Evolutionary conservation across 2,797 vertebrate species (phyloP), one percentile per base, ranked within the genome.

Genomic region (Myotis vivesi): DNA sequence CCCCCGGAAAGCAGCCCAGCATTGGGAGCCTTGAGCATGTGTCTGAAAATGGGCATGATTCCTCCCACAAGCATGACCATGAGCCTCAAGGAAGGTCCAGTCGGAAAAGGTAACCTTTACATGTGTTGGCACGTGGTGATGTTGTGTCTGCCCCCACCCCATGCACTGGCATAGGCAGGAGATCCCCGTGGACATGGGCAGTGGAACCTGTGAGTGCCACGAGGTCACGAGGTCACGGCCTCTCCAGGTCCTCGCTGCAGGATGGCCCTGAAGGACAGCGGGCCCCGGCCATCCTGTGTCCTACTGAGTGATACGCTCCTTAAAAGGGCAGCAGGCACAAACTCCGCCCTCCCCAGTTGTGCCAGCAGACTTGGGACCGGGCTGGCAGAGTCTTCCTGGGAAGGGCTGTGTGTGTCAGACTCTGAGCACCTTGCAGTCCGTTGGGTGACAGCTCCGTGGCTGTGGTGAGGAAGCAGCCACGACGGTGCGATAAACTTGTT

Each of bases 31-130:
- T 98, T 8, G 99, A 99, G 82, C 99, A 98, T 2, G 98, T 98
- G 1, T 98, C 98, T 96, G 98, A 99, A 84, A 99, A 99, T 0
- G 98, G 99, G 68, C 99, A 99, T 98, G 98, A 98, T 97, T 98
- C 98, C 16, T 99, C 99, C 97, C 98, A 99, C 89, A 98, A 98
- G 97, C 98, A 95, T 90, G 99, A 99, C 85, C 97, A 98, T 1
- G 99, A 99, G 93, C 99, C 98, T 97, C 98, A 97, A 12, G 98
- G 99, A 97, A 99, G 98, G 51, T 98, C 99, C 11, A 99, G 98
- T 96, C 98, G 98, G 96, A 99, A 99, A 98, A 99, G 99, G 99
- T 99, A 99, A 98, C 93, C 30, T 87, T 95, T 19, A 2, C 49
- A 92, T 23, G 16, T 30, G 0, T 96, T 77, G 95, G 22, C 25